Percentiles rank a stretch among this genome's conserved stretches.
These are phyloP conservation scores for Panorpa germanica DNA, from an alignment of 2,888 invertebrate species.

Conservation along the genomic window DNA sequence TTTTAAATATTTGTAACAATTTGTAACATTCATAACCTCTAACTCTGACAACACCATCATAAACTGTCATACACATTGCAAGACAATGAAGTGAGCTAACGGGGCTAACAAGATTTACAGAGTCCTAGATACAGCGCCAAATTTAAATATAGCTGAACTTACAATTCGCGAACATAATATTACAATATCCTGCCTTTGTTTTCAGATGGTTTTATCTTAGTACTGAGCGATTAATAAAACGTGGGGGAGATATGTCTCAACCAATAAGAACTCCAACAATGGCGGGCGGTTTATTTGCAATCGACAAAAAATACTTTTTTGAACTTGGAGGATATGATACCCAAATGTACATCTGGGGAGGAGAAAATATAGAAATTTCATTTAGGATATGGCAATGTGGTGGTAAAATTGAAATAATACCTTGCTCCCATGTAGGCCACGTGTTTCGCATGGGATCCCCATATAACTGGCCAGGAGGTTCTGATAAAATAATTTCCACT, in stretches of 20 bases:
- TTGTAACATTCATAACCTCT: too few species aligned
- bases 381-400: conserved; percentile 95
- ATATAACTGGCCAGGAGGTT: conserved; percentile 88
- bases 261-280: conserved; percentile 74
- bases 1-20: too few species aligned
- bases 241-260: conserved; percentile 52
- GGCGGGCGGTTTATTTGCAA: conserved; percentile 79
- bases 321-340: conserved; percentile 77
- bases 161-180: too few species aligned
- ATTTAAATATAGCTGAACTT: too few species aligned
- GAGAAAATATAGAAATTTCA: conserved; percentile 93
- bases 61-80: too few species aligned
- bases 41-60: too few species aligned
- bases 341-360: conserved; percentile 96
- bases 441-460: conserved; percentile 85
- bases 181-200: too few species aligned
- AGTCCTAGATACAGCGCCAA: too few species aligned
- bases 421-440: conserved; percentile 88
- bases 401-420: conserved; percentile 73
- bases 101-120: too few species aligned
- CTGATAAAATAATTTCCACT: conserved; percentile 66
- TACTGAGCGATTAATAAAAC: conserved; percentile 31
- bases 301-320: conserved; percentile 71
- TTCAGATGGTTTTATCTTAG: conserved; percentile 46
- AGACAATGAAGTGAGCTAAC: too few species aligned